Base-by-base conservation (phyloP, 1,140 invertebrate species). In the Uloborus diversus region DNA sequence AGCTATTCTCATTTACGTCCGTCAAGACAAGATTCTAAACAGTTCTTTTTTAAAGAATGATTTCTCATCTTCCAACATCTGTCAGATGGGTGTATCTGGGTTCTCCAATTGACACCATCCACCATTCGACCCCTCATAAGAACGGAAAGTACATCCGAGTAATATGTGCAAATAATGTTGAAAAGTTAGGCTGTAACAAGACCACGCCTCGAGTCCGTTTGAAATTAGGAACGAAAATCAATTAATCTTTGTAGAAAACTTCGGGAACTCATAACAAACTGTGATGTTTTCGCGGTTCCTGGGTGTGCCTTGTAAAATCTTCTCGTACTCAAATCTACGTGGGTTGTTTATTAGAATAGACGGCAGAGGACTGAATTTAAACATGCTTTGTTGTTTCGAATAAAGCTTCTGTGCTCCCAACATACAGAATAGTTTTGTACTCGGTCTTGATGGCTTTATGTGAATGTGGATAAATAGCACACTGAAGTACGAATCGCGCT, bases 181-280 rank as follows among this genome's bases (percentile, higher is more conserved):
- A 47, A 75, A 64, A 75, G 28, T 51, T 64, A n/a, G 27, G 42
- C 33, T 49, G 27, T 64, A n/a, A 25, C n/a, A 28, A 14, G 28
- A 53, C 57, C 71, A 64, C 71, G 59, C 71, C 71, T 53, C 35
- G n/a, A n/a, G 5, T n/a, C 5, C 28, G 42, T 33, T 33, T 59
- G 53, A 59, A 59, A 71, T 71, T 59, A 71, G 68, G 42, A 71
- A 71, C 35, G 53, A 30, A 30, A 71, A n/a, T 71, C 33, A 56
- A 71, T 71, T 59, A 32, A 53, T 71, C 68, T 71, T 71, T 23
- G 27, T 28, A 17, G 51, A 20, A 20, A 20, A 53, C 53, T 71
- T 71, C 53, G 17, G 9, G 32, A n/a, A 20, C 20, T 25, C 66
- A 11, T 37, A 59, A 59, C 68, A 49, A 59, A 71, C 51, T 32